phyloP scores from a whole-genome alignment of 2,113 vertebrate species.

The Cervus canadensis region DNA sequence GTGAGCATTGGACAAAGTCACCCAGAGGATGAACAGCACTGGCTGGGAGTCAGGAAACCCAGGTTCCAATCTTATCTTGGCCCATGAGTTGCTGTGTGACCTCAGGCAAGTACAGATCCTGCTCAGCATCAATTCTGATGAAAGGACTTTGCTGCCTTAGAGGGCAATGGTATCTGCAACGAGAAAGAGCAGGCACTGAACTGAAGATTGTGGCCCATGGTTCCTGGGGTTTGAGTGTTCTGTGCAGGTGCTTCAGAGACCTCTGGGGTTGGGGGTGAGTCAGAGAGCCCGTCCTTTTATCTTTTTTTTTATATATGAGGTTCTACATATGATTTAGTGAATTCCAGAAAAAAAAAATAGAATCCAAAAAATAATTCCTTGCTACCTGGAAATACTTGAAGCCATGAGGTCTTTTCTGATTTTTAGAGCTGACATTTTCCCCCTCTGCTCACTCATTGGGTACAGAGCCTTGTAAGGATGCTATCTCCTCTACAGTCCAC shows the following conservation, averaged over 20 bases:
- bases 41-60: neutral
- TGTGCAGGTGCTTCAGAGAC: neutral
- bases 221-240: neutral
- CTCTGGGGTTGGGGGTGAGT: rapidly evolving
- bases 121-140: neutral
- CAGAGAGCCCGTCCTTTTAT: neutral
- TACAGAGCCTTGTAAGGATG: neutral
- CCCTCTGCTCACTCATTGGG: neutral
- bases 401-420: neutral
- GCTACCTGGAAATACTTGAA: neutral
- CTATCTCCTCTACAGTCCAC: neutral
- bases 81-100: neutral
- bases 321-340: neutral
- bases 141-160: neutral
- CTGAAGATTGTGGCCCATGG: neutral
- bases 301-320: neutral
- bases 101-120: neutral
- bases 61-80: neutral
- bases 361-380: neutral
- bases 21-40: neutral
- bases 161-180: neutral
- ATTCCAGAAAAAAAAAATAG: neutral
- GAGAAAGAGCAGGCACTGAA: neutral
- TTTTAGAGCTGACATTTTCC: neutral
- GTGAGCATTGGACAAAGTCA: neutral